A percentile compares a stretch with the other conserved stretches of the same genome.
Evolutionary conservation across 2,113 vertebrate genomes (phyloP).

Genomic region (Labrus mixtus): DNA sequence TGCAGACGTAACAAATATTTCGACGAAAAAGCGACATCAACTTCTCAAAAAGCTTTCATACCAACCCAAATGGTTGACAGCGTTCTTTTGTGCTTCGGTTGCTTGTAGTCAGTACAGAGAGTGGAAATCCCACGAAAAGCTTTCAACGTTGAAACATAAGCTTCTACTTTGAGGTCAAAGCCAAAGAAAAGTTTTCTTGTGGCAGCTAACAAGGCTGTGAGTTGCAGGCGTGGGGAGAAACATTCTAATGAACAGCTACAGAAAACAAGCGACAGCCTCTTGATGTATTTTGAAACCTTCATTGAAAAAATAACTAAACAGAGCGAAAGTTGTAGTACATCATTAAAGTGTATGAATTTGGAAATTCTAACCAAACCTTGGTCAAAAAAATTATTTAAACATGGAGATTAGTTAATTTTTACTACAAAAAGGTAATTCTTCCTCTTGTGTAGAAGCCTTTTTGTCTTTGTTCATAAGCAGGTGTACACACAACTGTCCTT

Average conservation of each 20-base stretch:
- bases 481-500: neutral
- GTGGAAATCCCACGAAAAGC: neutral
- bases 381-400: slow-evolving; percentile 3
- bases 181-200: slow-evolving; percentile 38
- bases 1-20: slow-evolving; percentile 16
- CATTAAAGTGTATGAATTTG: slow-evolving; percentile 22
- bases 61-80: neutral
- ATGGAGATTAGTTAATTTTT: neutral
- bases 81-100: neutral
- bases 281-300: slow-evolving; percentile 32
- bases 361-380: neutral
- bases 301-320: slow-evolving; percentile 24
- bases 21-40: slow-evolving; percentile 2
- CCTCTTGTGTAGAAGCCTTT: neutral
- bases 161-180: slow-evolving; percentile 28
- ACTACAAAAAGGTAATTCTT: neutral
- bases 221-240: neutral
- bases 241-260: slow-evolving; percentile 42
- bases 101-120: neutral
- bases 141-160: neutral
- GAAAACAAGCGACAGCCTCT: slow-evolving; percentile 6
- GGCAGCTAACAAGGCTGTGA: slow-evolving; percentile 20
- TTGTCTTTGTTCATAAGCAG: neutral
- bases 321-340: slow-evolving; percentile 7
- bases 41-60: neutral